A percentile compares a stretch with the other conserved stretches of the same genome.
Conservation (phyloP, 1,140 invertebrate genomes). For the Pachypeltis micranthus region DNA sequence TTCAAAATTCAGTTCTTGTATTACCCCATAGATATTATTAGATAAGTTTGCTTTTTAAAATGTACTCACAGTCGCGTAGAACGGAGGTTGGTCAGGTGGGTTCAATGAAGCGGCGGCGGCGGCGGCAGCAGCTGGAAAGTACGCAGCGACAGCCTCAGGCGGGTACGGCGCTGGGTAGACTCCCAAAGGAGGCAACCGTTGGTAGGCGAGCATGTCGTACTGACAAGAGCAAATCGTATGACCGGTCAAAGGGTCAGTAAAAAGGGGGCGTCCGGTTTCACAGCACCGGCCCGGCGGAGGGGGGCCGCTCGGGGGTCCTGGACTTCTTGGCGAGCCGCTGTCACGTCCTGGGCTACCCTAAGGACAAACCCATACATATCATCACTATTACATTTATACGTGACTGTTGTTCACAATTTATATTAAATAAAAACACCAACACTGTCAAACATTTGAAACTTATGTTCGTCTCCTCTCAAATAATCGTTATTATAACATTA, state of each 20-base stretch:
- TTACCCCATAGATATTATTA: too few species aligned
- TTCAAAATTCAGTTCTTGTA: too few species aligned
- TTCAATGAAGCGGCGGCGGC: conserved; percentile 12
- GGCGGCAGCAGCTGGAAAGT: conserved; percentile 63
- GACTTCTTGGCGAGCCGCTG: conserved; percentile 15
- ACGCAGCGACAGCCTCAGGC: conserved; percentile 61
- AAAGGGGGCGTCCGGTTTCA: conserved; percentile 79
- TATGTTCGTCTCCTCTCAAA: too few species aligned
- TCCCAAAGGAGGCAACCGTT: conserved; percentile 60
- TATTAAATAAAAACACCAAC: too few species aligned
- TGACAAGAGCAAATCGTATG: conserved; percentile 89
- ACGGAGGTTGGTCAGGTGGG: conserved; percentile 56
- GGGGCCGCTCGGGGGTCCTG: conserved; percentile 29
- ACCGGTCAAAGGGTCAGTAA: conserved; percentile 82
- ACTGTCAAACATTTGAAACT: too few species aligned
- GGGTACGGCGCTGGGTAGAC: conserved; percentile 48
- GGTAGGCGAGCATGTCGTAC: conserved; percentile 41
- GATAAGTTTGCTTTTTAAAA: too few species aligned
- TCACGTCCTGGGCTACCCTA: conserved; percentile 15
- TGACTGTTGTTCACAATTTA: too few species aligned
- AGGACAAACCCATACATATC: too few species aligned
- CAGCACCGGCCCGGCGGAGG: conserved; percentile 57
- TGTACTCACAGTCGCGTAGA: conserved; percentile 68
- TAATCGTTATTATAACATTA: too few species aligned
- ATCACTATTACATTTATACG: too few species aligned